A percentile compares a stretch with the other conserved stretches of the same genome.
Evolutionary conservation across 2,888 invertebrate genomes (phyloP).

Genomic region (Sinohyriopsis cumingii): DNA sequence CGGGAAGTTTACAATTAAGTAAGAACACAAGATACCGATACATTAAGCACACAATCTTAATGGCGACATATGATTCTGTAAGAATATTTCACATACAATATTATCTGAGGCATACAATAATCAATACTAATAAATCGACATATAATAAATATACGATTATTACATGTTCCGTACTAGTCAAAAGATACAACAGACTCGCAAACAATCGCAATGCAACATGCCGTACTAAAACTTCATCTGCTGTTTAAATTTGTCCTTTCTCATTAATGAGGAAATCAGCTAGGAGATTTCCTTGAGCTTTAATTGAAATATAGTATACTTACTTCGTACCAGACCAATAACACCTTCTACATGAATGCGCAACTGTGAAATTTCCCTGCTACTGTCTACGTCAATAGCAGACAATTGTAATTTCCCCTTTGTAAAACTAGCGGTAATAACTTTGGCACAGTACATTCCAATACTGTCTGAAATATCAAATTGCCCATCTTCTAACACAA

Average conservation of each 20-base stretch:
- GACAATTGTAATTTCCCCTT: slow-evolving; percentile 25
- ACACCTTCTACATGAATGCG: slow-evolving; percentile 38
- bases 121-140: too few relatives aligned
- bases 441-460: slow-evolving; percentile 18
- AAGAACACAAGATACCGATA: too few relatives aligned
- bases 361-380: slow-evolving; percentile 26
- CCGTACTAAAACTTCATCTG: slow-evolving; percentile 29
- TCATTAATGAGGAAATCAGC: slow-evolving; percentile 18
- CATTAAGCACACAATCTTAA: too few relatives aligned
- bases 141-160: too few relatives aligned
- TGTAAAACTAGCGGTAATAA: slow-evolving; percentile 35
- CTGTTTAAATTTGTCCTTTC: slow-evolving; percentile 10
- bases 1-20: too few relatives aligned
- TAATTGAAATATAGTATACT: slow-evolving; percentile 25
- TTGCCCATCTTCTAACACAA: too few relatives aligned
- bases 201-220: slow-evolving; percentile 17
- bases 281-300: slow-evolving; percentile 10
- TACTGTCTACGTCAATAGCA: slow-evolving; percentile 28
- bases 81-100: too few relatives aligned
- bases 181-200: slow-evolving; percentile 7
- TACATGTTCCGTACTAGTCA: background rate
- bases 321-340: slow-evolving; percentile 25
- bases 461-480: too few relatives aligned
- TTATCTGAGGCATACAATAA: too few relatives aligned
- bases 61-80: too few relatives aligned